phyloP scores from a whole-genome alignment of 2,797 vertebrate species.

The Labeo calbasu region DNA sequence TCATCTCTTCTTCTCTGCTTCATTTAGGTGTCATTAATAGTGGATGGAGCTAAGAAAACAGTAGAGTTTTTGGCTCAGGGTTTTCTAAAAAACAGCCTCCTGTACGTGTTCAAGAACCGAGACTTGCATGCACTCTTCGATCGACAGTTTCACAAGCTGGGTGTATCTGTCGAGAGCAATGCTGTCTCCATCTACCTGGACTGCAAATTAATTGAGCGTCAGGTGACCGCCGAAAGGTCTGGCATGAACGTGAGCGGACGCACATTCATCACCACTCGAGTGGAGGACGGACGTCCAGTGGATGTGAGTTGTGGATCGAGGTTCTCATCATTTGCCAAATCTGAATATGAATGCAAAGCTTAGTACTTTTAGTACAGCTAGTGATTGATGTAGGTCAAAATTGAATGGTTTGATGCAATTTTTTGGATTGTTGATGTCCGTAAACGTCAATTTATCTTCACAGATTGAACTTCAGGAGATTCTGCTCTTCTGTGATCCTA shows the following conservation, averaged over 20 bases:
- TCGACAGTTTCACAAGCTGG: constrained; percentile 96
- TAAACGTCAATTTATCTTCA: constrained; percentile 59
- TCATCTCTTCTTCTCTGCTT: constrained; percentile 30
- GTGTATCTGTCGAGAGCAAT: constrained; percentile 83
- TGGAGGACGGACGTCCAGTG: constrained; percentile 88
- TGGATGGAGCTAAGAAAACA: constrained; percentile 88
- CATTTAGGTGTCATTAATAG: constrained; percentile 84
- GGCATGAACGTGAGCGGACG: constrained; percentile 80
- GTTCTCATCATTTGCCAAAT: neutral
- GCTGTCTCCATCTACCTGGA: constrained; percentile 89
- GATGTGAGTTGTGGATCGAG: constrained; percentile 82
- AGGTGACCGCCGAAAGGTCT: constrained; percentile 80
- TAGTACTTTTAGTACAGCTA: neutral
- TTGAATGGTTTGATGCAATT: neutral
- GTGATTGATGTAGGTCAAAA: neutral
- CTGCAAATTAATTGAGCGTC: constrained; percentile 89
- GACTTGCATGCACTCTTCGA: constrained; percentile 92
- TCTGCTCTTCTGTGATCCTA: constrained; percentile 89
- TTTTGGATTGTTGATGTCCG: neutral
- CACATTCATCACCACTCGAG: constrained; percentile 85
- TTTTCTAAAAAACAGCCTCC: constrained; percentile 79
- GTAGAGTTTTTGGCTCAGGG: constrained; percentile 88
- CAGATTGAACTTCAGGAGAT: constrained; percentile 93
- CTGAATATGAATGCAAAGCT: neutral
- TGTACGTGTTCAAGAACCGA: constrained; percentile 89